A percentile compares a stretch with the other conserved stretches of the same genome.
phyloP scores from a whole-genome alignment of 2,797 vertebrate genomes.

The Urocyon cinereoargenteus region DNA sequence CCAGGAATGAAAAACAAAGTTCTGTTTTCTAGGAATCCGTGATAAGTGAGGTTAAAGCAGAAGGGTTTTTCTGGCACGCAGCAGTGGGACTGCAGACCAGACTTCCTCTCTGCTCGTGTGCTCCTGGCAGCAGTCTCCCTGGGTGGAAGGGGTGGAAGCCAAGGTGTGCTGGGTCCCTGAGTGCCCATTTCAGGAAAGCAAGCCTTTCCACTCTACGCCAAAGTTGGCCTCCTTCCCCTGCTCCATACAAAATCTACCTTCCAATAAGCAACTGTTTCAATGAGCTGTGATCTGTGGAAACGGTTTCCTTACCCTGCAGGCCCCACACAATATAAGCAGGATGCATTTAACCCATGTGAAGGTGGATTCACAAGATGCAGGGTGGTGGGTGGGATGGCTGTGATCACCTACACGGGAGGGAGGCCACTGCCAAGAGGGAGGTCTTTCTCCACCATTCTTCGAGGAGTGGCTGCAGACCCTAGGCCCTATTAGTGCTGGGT shows the following conservation, averaged over 20 bases:
- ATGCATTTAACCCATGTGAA: fast-evolving
- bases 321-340: not conserved
- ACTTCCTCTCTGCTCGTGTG: not conserved
- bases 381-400: fast-evolving
- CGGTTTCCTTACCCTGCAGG: not conserved
- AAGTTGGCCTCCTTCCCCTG: fast-evolving
- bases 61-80: slow-evolving; percentile 72
- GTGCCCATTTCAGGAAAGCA: not conserved
- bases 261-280: not conserved
- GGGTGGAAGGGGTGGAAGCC: fast-evolving
- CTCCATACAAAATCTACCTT: not conserved
- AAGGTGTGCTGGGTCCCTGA: not conserved
- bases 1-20: slow-evolving; percentile 79
- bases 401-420: not conserved
- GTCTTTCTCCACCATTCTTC: not conserved
- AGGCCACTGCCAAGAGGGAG: not conserved
- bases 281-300: not conserved
- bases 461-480: not conserved
- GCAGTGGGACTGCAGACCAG: slow-evolving; percentile 58
- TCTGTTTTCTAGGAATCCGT: slow-evolving; percentile 28
- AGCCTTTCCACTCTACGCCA: not conserved
- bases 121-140: fast-evolving
- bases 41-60: not conserved
- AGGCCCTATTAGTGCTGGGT: not conserved
- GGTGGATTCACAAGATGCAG: not conserved